phyloP scores from a whole-genome alignment of 2,888 invertebrate genomes.

The Cryptocheilus praepositus region DNA sequence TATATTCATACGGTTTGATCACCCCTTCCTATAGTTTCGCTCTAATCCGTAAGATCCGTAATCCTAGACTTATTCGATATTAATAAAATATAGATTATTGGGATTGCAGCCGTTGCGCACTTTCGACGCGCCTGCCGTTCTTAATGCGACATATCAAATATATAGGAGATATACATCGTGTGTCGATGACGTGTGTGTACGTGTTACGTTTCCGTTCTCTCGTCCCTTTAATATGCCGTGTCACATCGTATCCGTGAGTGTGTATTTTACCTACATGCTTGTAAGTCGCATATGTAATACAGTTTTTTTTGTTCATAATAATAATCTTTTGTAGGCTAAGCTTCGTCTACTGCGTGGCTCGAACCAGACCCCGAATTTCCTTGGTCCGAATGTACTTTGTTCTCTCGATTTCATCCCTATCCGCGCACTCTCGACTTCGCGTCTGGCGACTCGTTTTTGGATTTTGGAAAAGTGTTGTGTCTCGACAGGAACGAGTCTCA shows the following conservation, averaged over 20 bases:
- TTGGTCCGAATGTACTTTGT: constrained; percentile 48
- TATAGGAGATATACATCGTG: constrained; percentile 45
- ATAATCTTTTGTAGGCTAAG: constrained; percentile 58
- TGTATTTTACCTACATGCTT: constrained; percentile 23
- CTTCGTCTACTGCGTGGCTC: constrained; percentile 61
- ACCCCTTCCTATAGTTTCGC: constrained; percentile 41
- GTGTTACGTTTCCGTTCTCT: background rate
- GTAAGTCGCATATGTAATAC: constrained; percentile 9
- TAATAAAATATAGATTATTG: constrained; percentile 72
- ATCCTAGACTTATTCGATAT: constrained; percentile 63
- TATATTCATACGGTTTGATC: constrained; percentile 47
- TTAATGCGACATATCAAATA: constrained; percentile 69
- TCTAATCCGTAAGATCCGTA: constrained; percentile 48
- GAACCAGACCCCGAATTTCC: constrained; percentile 59
- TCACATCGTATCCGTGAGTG: background rate
- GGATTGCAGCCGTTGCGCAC: constrained; percentile 65
- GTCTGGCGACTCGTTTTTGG: too few species aligned
- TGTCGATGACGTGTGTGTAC: background rate
- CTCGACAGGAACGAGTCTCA: too few species aligned
- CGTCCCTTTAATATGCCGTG: constrained; percentile 26
- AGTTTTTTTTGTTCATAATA: constrained; percentile 18
- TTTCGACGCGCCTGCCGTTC: constrained; percentile 65
- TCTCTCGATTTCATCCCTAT: constrained; percentile 3
- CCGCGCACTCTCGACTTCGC: too few species aligned
- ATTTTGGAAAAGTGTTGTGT: too few species aligned